Conservation (phyloP, 1,140 invertebrate genomes). For the Trachelipus rathkii region DNA sequence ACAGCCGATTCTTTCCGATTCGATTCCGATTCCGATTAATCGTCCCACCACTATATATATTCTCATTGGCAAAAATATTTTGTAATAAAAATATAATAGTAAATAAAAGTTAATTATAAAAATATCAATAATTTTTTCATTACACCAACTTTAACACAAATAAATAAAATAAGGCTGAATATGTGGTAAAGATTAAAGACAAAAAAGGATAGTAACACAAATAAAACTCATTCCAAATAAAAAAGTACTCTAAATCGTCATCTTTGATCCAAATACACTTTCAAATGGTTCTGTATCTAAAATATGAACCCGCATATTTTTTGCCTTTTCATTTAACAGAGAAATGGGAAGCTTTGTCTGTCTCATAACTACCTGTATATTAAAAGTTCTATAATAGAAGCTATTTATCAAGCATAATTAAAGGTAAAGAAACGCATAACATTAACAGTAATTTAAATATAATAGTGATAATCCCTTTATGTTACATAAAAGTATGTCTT, state of each 20-base stretch:
- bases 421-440: not conserved
- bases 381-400: conserved; percentile 14
- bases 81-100: no score
- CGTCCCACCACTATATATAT: no score
- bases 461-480: not conserved
- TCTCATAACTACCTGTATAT: conserved; percentile 77
- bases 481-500: not conserved
- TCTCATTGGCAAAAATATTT: no score
- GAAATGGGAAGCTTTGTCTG: conserved; percentile 91
- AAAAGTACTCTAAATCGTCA: conserved; percentile 56
- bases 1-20: no score
- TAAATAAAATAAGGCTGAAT: no score
- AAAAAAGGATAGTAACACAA: no score
- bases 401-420: not conserved
- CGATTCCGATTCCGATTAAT: no score
- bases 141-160: no score
- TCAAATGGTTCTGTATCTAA: conserved; percentile 93
- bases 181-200: no score
- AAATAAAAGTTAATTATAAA: no score
- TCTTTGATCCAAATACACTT: conserved; percentile 91
- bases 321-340: conserved; percentile 87
- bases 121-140: no score
- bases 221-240: no score
- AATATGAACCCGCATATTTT: conserved; percentile 85
- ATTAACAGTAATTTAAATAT: not conserved